phyloP scores from a whole-genome alignment of 2,888 invertebrate genomes.

The Polia nebulosa region DNA sequence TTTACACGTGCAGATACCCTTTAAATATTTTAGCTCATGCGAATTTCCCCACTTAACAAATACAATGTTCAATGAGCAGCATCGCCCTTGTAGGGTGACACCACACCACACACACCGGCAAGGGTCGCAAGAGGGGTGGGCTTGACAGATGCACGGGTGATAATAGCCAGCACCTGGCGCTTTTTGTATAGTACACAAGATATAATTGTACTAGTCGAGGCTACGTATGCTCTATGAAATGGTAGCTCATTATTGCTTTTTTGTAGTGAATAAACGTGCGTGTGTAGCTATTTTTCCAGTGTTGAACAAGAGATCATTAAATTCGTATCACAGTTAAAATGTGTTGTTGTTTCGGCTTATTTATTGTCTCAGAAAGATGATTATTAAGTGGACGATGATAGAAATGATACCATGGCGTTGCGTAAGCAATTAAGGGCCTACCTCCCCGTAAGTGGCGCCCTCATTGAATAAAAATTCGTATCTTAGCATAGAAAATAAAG shows the following conservation, averaged over 20 bases:
- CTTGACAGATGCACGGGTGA: constrained; percentile 51
- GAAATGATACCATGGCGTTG: too few relatives aligned
- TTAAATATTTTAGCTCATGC: constrained; percentile 16
- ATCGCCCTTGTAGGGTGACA: constrained; percentile 36
- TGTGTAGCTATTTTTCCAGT: background rate
- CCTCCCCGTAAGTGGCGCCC: too few relatives aligned
- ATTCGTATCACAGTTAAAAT: background rate
- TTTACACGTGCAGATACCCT: background rate
- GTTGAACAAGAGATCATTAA: constrained; percentile 23
- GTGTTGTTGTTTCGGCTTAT: constrained; percentile 1
- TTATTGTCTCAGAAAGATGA: background rate
- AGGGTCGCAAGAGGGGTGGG: constrained; percentile 50
- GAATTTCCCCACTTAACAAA: constrained; percentile 17
- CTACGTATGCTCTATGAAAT: constrained; percentile 13
- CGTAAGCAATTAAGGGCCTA: too few relatives aligned
- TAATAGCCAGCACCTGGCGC: constrained; percentile 55
- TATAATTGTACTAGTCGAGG: constrained; percentile 23
- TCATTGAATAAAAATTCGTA: too few relatives aligned
- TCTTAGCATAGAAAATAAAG: too few relatives aligned
- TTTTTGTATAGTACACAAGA: constrained; percentile 44
- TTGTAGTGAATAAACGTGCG: background rate
- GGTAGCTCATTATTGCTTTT: background rate
- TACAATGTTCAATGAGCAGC: constrained; percentile 35
- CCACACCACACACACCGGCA: too few relatives aligned
- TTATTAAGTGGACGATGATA: background rate